Base-by-base conservation (phyloP, 2,113 vertebrate species). In the Montifringilla adamsi region DNA sequence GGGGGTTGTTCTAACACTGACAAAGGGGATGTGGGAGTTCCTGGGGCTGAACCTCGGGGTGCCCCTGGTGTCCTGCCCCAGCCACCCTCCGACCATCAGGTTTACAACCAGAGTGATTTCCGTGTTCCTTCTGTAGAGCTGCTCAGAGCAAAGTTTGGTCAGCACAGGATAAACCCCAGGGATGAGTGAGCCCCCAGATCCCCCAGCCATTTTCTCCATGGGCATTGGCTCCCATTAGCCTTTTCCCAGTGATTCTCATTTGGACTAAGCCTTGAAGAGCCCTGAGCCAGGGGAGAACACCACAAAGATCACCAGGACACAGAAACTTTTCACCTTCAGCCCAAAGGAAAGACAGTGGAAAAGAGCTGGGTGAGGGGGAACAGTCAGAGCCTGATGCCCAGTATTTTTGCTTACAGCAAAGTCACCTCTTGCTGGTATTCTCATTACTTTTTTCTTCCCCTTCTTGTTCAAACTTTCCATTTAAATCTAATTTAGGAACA, bases 61-160 rank as follows among this genome's bases (percentile, higher is more conserved):
- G 28, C 91, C 72, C 0, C 0, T 13, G 3, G 87, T 4, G 1
- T 83, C 84, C 76, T 47, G 75, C 35, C 58, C 33, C 33, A 39
- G 52, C 79, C 22, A 7, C 33, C 13, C 52, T 74, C 53, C 9
- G 3, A 87, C 86, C 2, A 23, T 87, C 90, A 97, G 94, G 49
- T 97, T 95, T 53, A 94, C 27, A 10, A 43, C 41, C 86, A 96
- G n/a, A 3, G 11, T 27, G 13, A 96, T 95, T 60, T 96, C n/a
- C n/a, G n/a, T n/a, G n/a, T n/a, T n/a, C 64, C 94, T 33, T 95
- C 97, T 15, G 89, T 82, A 49, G 97, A 96, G 63, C 96, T 98
- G 80, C 55, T 73, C 79, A 53, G 89, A 75, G 20, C 18, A 31
- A 60, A 83, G 70, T 12, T 31, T 4, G 1, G 33, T 83, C 24